Evolutionary conservation across 1,140 invertebrate genomes (phyloP).

Genomic region (Odontomachus brunneus): DNA sequence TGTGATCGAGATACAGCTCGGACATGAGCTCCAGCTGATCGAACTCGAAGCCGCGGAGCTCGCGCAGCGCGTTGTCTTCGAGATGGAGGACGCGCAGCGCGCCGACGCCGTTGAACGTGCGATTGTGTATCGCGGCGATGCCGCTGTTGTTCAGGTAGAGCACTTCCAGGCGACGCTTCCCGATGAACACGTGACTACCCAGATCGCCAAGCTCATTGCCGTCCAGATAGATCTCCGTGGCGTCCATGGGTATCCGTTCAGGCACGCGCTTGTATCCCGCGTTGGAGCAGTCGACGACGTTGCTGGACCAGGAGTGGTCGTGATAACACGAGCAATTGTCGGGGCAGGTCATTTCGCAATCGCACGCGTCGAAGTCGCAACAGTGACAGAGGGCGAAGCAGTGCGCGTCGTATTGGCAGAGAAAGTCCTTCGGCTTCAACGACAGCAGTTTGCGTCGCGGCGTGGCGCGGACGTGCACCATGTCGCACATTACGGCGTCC

Average conservation of each 20-base stretch:
- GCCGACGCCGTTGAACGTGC: conserved; percentile 95
- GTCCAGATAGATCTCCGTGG: conserved; percentile 96
- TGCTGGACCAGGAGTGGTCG: conserved; percentile 96
- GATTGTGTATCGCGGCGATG: conserved; percentile 93
- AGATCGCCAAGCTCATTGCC: conserved; percentile 95
- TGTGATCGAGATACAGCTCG: conserved; percentile 95
- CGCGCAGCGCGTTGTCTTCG: conserved; percentile 93
- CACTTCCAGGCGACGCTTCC: conserved; percentile 94
- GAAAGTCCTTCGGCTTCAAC: conserved; percentile 94
- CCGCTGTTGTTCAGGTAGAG: conserved; percentile 95
- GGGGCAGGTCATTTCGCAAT: conserved; percentile 98
- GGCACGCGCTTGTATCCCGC: conserved; percentile 93
- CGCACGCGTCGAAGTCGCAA: conserved; percentile 97
- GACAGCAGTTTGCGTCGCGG: conserved; percentile 93
- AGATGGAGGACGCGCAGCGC: conserved; percentile 92
- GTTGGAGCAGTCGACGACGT: conserved; percentile 96
- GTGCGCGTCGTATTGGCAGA: conserved; percentile 96
- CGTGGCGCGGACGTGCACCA: conserved; percentile 93
- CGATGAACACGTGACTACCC: conserved; percentile 95
- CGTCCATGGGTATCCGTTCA: conserved; percentile 96
- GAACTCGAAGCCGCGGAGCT: conserved; percentile 93
- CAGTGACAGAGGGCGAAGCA: conserved; percentile 97
- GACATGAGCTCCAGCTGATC: conserved; percentile 91
- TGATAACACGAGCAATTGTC: conserved; percentile 97
- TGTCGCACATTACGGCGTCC: conserved; percentile 95